Base-by-base conservation (phyloP, 2,888 invertebrate genomes). In the Netelia melanura region DNA sequence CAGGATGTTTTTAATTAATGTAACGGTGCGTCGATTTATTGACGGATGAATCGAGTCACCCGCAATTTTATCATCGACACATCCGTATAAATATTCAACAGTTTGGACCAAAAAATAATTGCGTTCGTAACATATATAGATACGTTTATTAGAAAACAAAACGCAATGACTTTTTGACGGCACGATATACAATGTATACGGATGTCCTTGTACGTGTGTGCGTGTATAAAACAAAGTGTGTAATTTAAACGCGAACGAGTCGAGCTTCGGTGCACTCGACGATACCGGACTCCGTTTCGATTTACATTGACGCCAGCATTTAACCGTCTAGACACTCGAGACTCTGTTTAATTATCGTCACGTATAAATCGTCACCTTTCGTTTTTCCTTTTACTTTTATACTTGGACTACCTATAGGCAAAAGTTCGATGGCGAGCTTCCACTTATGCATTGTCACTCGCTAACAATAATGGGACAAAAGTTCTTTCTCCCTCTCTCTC, bases 271-370 rank as follows among this genome's bases (percentile, higher is more conserved):
- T 62, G 25, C 30, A 25, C 65, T 72, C 58, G 58, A 74, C 80
- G 79, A 75, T 62, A 84, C 83, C 80, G 83, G 83, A 84, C 79
- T 71, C 83, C 76, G 76, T 70, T 71, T 84, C 80, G 65, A 76
- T 84, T 84, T 80, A 80, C 83, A 83, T 79, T 58, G 79, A 58
- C 80, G 83, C 70, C 80, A 10, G 64, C 76, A 76, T 84, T 64
- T 70, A 84, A 38, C 76, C 75, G 43, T 48, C 72, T 17, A 58
- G 80, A 74, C 65, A 80, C 70, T 71, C 76, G 70, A 43, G 52
- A 61, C 58, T 43, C 68, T 44, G 17, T 21, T 68, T 80, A 75
- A 80, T 80, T 65, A 38, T 38, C 75, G 58, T 76, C 43, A 25
- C 14, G 56, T 58, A 48, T 52, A 44, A 71, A 70, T 71, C 10